These are phyloP conservation scores for Arizona elegans DNA, from an alignment of 2,113 vertebrate genomes.

Conservation along the genomic window DNA sequence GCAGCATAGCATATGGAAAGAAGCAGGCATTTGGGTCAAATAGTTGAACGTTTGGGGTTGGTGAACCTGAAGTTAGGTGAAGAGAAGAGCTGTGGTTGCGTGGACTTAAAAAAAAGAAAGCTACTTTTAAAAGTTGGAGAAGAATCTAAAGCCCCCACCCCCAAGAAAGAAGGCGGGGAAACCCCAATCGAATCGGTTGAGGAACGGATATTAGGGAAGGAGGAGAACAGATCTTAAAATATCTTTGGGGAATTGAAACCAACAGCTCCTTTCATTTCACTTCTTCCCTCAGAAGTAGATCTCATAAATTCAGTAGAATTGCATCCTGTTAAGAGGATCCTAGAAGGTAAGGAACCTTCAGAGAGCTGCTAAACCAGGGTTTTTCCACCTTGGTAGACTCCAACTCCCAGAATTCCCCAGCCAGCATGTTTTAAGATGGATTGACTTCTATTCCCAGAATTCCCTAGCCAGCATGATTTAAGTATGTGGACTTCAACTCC, in stretches of 20 bases:
- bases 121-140: not conserved
- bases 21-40: not conserved
- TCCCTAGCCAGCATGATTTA: too few species aligned
- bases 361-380: not conserved
- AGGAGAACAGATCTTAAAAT: not conserved
- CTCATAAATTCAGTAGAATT: not conserved
- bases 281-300: not conserved
- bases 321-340: not conserved
- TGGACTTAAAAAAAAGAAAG: not conserved
- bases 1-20: not conserved
- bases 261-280: not conserved
- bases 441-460: too few species aligned
- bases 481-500: too few species aligned
- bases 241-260: not conserved
- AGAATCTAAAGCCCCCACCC: not conserved
- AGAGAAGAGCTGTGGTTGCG: not conserved
- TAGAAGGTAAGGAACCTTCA: not conserved
- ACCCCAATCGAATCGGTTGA: not conserved
- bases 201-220: not conserved
- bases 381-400: not conserved
- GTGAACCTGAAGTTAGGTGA: not conserved
- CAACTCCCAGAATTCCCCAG: too few species aligned
- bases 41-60: not conserved
- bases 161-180: not conserved
- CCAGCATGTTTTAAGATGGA: too few species aligned